Base-by-base conservation (phyloP, 2,888 invertebrate species). In the Drosophila mulleri region DNA sequence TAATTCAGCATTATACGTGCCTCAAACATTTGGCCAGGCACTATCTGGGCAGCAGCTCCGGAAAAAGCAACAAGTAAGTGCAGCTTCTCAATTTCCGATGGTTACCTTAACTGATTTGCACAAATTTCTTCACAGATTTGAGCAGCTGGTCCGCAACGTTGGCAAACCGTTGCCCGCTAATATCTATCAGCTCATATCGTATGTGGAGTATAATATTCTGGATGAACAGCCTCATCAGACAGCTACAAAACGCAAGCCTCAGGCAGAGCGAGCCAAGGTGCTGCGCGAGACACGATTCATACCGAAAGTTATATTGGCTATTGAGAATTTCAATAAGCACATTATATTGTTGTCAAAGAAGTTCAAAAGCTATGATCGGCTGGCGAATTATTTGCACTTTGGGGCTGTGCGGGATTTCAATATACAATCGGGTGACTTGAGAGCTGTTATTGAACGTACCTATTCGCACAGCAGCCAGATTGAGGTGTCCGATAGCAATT, bases 341-440 rank as follows among this genome's bases (percentile, higher is more conserved):
- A 93, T 95, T 18, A 94, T 94, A 52, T 87, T 94, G 41, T 90
- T 95, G 41, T 94, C 94, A 2, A 95, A 94, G 69, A 95, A 94
- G 88, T 94, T 94, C 1, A 94, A 94, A 73, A 94, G 94, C 0
- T 94, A 94, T 71, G 84, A 88, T 75, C 93, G 94, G 56, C 82
- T 94, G 65, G 84, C 93, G 1, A 94, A 94, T 78, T 94, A 94
- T 75, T 88, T 95, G 20, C 95, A 95, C 73, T 93, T 94, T 69
- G 95, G 95, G 16, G 94, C 94, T 2, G 94, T 94, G 8, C 93
- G 95, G 70, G 95, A 95, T 92, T 95, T 95, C 83, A 93, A 95
- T 73, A 94, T 95, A 35, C 94, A 94, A 76, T 93, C 94, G 4
- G 90, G 93, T 1, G 93, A 94, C 81, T 83, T 95, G 12, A 93